Conservation (phyloP, 2,888 invertebrate genomes). For the Arrhopalites spinosus region DNA sequence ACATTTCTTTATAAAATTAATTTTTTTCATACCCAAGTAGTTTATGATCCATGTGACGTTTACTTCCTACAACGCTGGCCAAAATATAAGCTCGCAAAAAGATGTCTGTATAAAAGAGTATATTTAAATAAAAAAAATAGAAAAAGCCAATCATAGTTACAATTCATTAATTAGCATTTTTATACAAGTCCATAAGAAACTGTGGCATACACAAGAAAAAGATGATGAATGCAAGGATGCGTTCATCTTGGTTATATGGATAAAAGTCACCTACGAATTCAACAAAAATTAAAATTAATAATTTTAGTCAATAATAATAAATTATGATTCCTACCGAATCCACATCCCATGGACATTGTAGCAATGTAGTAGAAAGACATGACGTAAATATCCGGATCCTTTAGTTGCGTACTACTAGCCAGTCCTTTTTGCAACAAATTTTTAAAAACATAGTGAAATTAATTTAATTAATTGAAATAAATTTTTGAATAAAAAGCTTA, state of each 20-base stretch:
- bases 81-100: slow-evolving; percentile 33
- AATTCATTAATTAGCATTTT: no score
- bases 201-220: slow-evolving; percentile 33
- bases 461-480: no score
- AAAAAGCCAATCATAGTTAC: no score
- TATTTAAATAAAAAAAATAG: no score
- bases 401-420: not conserved
- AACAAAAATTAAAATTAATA: not conserved
- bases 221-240: not conserved
- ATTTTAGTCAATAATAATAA: no score
- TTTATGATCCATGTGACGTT: slow-evolving; percentile 42
- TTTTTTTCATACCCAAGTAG: slow-evolving; percentile 39
- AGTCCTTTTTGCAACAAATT: not conserved
- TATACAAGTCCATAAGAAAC: no score
- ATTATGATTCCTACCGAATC: no score
- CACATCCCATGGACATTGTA: slow-evolving; percentile 39
- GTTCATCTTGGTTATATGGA: slow-evolving; percentile 32
- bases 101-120: slow-evolving; percentile 31
- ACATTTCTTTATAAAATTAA: no score
- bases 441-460: not conserved
- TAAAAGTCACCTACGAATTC: slow-evolving; percentile 34
- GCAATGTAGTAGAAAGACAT: slow-evolving; percentile 40
- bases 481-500: no score
- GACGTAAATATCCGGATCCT: slow-evolving; percentile 36
- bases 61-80: slow-evolving; percentile 40